Evolutionary conservation across 2,888 invertebrate genomes (phyloP), one percentile per base, ranked within the genome.

Genomic region (Ptychoptera contaminata): DNA sequence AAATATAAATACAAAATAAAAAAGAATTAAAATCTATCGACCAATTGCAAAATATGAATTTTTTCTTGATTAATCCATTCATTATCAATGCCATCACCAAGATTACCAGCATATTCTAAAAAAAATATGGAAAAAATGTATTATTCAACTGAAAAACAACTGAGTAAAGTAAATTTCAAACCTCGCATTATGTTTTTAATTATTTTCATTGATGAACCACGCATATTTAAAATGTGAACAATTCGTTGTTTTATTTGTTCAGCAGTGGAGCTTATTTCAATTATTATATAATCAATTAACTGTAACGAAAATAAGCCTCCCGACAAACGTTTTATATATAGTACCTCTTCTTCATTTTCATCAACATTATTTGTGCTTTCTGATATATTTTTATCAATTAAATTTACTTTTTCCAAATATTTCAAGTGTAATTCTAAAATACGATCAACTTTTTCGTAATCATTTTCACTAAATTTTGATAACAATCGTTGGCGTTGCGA

Each of bases 381-480:
- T 2, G 53, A 47, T 56, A 90, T 79, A 54, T 77, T 75, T 15
- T 76, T 76, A 62, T 93, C 92, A 2, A 86, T 76, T 41, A 76
- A 69, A 55, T 91, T 83, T 1, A 96, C 90, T 68, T 91, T 91
- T 55, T 91, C 91, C 62, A 91, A 73, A 65, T 96, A 98, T 61
- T 96, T 94, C 59, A 97, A 90, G 67, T 98, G 96, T 49, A 98
- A 68, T 63, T 99, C 98, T 60, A 98, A 71, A 37, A 98, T 70
- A 48, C 98, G 70, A 64, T 98, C 98, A 0, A 98, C 91, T 69
- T 98, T 98, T 63, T 97, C 97, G 56, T 91, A 85, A 63, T 99
- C 97, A 58, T 94, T 94, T 67, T 99, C 98, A 1, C 84, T 84
- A 61, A 98, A 99, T 70, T 98, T 99, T 53, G 84, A 82, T 12